These are phyloP conservation scores for Myrmecobius fasciatus DNA, from an alignment of 2,113 vertebrate species.

Conservation along the genomic window DNA sequence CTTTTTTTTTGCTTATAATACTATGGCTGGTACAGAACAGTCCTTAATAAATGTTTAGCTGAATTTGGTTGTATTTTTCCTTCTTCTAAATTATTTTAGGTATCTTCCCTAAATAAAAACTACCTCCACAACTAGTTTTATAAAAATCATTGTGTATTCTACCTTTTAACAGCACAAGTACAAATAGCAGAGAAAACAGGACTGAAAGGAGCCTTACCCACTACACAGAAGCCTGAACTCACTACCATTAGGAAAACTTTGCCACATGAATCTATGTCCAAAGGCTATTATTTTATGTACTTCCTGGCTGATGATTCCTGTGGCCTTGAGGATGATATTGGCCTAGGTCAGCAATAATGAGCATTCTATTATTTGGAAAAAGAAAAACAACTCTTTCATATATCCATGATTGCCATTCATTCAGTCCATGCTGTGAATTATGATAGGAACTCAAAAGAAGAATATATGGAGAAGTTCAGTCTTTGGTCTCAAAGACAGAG, in stretches of 20 bases:
- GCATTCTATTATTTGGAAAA: background rate
- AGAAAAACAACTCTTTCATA: background rate
- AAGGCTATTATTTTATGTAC: background rate
- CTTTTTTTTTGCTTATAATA: slow-evolving; percentile 23
- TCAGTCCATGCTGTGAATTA: background rate
- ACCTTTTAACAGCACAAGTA: background rate
- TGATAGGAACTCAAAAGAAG: background rate
- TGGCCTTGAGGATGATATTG: slow-evolving; percentile 1
- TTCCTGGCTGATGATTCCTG: background rate
- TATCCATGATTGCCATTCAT: background rate
- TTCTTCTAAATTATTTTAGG: background rate
- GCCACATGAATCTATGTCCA: background rate
- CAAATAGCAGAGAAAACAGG: background rate
- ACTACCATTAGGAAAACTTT: background rate
- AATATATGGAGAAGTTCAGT: background rate
- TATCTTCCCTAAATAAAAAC: background rate
- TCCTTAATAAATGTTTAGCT: slow-evolving; percentile 47
- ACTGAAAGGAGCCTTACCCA: background rate
- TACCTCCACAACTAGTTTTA: background rate
- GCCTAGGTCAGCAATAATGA: background rate
- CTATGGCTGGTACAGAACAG: slow-evolving; percentile 41
- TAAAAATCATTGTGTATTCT: background rate
- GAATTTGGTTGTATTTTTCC: background rate
- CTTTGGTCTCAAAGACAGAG: no score
- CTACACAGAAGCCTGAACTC: background rate